Conservation (phyloP, 2,888 invertebrate genomes). For the Pollenia labialis region DNA sequence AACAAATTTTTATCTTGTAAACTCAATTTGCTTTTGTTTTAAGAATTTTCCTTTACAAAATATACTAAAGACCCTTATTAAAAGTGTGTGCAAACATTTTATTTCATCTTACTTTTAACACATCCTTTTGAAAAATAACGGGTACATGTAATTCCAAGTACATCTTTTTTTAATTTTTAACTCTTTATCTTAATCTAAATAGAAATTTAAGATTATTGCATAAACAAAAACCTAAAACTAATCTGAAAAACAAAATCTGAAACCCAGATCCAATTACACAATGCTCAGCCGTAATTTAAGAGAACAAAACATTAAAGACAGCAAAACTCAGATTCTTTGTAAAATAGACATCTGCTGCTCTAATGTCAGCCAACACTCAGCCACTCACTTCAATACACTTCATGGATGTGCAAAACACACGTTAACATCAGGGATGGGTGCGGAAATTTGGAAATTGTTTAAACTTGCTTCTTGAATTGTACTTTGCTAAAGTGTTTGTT, state of each 20-base stretch:
- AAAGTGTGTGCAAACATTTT: background rate
- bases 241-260: constrained; percentile 43
- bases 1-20: no score
- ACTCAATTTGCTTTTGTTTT: no score
- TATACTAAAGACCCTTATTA: no score
- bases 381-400: constrained; percentile 26
- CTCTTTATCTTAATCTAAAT: constrained; percentile 47
- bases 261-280: constrained; percentile 69
- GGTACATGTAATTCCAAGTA: background rate
- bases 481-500: no score
- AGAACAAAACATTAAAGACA: constrained; percentile 29
- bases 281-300: constrained; percentile 51
- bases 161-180: constrained; percentile 16
- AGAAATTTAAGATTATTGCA: constrained; percentile 48
- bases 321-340: constrained; percentile 53
- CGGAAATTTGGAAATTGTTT: no score
- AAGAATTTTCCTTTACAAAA: no score
- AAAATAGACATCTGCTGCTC: constrained; percentile 66
- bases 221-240: constrained; percentile 43
- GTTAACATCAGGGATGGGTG: background rate
- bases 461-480: no score
- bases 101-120: constrained; percentile 3
- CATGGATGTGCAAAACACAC: constrained; percentile 11
- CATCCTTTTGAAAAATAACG: constrained; percentile 22
- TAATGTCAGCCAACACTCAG: constrained; percentile 62